These are phyloP conservation scores for Fabriciana adippe DNA, from an alignment of 2,888 invertebrate species.

Conservation along the genomic window DNA sequence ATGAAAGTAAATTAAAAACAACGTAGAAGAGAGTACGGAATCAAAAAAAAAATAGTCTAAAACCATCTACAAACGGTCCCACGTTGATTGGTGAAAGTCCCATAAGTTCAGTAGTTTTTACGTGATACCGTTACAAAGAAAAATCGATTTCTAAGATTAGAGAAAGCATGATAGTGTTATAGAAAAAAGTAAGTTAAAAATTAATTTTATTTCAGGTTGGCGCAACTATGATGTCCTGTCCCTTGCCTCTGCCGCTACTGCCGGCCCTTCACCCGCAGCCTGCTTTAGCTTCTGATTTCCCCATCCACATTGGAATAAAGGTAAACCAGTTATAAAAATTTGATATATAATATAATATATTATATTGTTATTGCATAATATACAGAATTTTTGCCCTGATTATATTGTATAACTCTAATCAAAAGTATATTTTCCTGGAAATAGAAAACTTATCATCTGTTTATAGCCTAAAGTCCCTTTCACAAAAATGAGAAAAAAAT, in stretches of 20 bases:
- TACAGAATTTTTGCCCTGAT: neutral
- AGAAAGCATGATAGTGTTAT: neutral
- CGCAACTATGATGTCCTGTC: conserved; percentile 86
- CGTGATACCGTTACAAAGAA: neutral
- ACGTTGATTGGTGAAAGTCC: too few relatives aligned
- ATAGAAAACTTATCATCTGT: conserved; percentile 38
- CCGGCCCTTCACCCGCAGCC: conserved; percentile 83
- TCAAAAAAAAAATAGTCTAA: too few relatives aligned
- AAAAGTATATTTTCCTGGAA: neutral
- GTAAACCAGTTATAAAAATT: conserved; percentile 55
- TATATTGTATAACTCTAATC: conserved; percentile 6
- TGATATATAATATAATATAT: neutral
- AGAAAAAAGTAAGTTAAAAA: conserved; percentile 1
- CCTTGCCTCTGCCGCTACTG: conserved; percentile 84
- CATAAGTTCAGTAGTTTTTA: too few relatives aligned
- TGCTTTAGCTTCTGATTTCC: conserved; percentile 83
- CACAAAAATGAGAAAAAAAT: conserved; percentile 57
- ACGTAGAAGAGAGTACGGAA: too few relatives aligned
- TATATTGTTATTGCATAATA: neutral
- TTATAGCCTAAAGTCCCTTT: conserved; percentile 36
- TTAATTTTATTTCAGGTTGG: conserved; percentile 60
- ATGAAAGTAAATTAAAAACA: too few relatives aligned
- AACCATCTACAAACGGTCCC: too few relatives aligned
- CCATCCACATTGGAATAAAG: conserved; percentile 86
- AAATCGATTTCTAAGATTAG: neutral